Base-by-base conservation (phyloP, 2,113 vertebrate species). In the Boulengeromyrus knoepffleri region DNA sequence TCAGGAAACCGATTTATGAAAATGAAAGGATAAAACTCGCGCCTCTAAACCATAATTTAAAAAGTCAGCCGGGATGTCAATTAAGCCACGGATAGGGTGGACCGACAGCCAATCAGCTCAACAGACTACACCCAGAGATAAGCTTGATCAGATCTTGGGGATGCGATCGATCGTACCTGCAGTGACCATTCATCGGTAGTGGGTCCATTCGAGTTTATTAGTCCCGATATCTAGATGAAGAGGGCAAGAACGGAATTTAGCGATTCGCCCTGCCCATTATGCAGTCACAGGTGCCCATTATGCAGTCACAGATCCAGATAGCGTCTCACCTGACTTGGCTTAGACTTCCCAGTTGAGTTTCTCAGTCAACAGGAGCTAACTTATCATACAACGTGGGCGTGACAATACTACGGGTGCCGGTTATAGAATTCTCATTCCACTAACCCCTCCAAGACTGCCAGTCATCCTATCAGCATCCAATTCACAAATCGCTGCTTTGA, bases 1-100 rank as follows among this genome's bases (percentile, higher is more conserved):
- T 31, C 31, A 31, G 62, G 24, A 50, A 47, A 42, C 56, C 74
- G 88, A 80, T 91, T 45, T 21, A 84, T 27, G 21, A 56, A 77
- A 13, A 66, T 46, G 89, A n/a, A 47, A 21, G 86, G 91, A 91
- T 86, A 91, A 90, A 89, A 58, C 85, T n/a, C 15, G 58, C 39
- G 62, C 90, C 52, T 50, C 49, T 53, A 89, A 24, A 92, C 89
- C 91, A 58, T 56, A 42, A 77, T 85, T 80, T 42, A 58, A 45
- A 52, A 36, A 87, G 88, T 85, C 86, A 90, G 92, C 93, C 90
- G 88, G 87, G 91, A 91, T 92, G 91, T 93, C 88, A 93, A 92
- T 92, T 91, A 89, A 70, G 87, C 89, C 10, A 70, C 0, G 90
- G 91, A 91, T 91, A 85, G 85, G 36, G 31, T 89, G 90, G 91